Percentiles rank a stretch among this genome's conserved stretches.
phyloP scores from a whole-genome alignment of 2,888 invertebrate genomes.

The Abscondita cerata region DNA sequence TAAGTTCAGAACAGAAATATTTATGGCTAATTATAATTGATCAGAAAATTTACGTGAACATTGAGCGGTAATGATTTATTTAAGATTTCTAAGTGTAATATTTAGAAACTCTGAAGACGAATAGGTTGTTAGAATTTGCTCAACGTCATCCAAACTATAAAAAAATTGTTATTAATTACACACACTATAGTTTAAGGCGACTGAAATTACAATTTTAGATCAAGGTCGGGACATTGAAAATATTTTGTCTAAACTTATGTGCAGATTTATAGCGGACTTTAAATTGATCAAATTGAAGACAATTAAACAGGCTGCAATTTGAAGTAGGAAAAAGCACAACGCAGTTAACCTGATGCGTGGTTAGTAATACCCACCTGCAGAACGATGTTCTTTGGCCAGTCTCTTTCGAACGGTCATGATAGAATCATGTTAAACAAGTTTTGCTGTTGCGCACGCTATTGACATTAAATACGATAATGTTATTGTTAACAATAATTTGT shows the following conservation, averaged over 20 bases:
- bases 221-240: slow-evolving; percentile 6
- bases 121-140: too few relatives aligned
- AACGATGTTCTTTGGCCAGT: slow-evolving; percentile 22
- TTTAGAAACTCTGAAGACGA: too few relatives aligned
- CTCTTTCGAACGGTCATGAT: slow-evolving; percentile 11
- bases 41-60: too few relatives aligned
- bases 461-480: slow-evolving; percentile 4
- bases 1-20: too few relatives aligned
- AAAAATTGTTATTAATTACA: too few relatives aligned
- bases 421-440: slow-evolving; percentile 3
- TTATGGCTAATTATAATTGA: too few relatives aligned
- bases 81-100: too few relatives aligned
- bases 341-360: slow-evolving; percentile 10
- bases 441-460: slow-evolving; percentile 5
- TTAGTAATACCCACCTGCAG: slow-evolving; percentile 31
- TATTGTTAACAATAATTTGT: not conserved
- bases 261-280: not conserved
- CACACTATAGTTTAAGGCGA: too few relatives aligned
- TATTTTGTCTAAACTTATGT: not conserved
- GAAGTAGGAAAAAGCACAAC: slow-evolving; percentile 1
- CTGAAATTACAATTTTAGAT: not conserved
- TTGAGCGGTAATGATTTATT: too few relatives aligned
- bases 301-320: slow-evolving; percentile 5
- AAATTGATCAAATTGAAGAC: slow-evolving; percentile 8
- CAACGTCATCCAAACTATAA: too few relatives aligned